phyloP scores from a whole-genome alignment of 2,113 vertebrate species.

The Sinocyclocheilus grahami region DNA sequence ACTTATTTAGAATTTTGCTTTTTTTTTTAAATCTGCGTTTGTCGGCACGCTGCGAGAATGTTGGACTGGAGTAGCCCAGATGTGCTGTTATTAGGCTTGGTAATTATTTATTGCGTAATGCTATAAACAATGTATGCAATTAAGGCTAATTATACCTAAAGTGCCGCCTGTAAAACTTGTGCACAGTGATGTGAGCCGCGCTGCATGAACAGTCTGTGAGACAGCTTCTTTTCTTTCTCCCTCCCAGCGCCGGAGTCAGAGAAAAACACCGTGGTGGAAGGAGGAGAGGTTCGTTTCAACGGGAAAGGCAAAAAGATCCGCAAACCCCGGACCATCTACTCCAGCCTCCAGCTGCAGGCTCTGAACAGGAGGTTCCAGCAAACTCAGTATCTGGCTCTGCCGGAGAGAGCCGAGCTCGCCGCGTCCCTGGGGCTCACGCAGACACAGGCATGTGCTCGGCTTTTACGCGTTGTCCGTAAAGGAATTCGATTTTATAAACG shows the following conservation, averaged over 20 bases:
- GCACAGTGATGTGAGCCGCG: slow-evolving; percentile 79
- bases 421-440: slow-evolving; percentile 98
- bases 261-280: slow-evolving; percentile 98
- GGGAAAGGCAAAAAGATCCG: slow-evolving; percentile 99
- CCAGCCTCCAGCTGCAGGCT: slow-evolving; percentile 97
- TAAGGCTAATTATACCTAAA: slow-evolving; percentile 99
- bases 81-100: slow-evolving; percentile 92
- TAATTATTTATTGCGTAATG: slow-evolving; percentile 99
- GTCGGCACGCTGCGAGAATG: slow-evolving; percentile 70
- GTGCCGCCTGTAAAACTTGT: slow-evolving; percentile 89
- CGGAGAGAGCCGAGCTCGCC: slow-evolving; percentile 96
- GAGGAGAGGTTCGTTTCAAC: slow-evolving; percentile 97
- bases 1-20: slow-evolving; percentile 73
- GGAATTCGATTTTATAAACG: background rate
- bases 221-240: slow-evolving; percentile 62
- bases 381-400: slow-evolving; percentile 96
- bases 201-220: slow-evolving; percentile 70
- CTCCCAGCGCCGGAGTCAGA: slow-evolving; percentile 83
- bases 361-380: slow-evolving; percentile 98
- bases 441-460: slow-evolving; percentile 86
- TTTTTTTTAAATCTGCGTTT: too few relatives aligned
- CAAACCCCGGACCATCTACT: slow-evolving; percentile 99
- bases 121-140: slow-evolving; percentile 99
- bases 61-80: slow-evolving; percentile 84
- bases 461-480: background rate